A percentile compares a stretch with the other conserved stretches of the same genome.
These are phyloP conservation scores for Atlantisia rogersi DNA, from an alignment of 2,113 vertebrate species.

Conservation along the genomic window DNA sequence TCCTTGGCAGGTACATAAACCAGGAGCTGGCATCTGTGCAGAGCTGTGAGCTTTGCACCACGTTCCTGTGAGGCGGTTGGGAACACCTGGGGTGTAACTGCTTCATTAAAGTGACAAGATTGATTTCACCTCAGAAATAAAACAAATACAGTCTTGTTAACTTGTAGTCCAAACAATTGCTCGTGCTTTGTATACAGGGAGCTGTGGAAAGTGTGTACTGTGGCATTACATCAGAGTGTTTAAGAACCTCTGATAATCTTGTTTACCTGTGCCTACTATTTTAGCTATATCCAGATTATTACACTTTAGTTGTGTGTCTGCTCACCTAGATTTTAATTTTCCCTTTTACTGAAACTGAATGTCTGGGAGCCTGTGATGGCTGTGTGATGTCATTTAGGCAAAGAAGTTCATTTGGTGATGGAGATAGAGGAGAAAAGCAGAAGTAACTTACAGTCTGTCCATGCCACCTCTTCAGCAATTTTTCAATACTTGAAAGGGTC, in stretches of 20 bases:
- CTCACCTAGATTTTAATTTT: not conserved
- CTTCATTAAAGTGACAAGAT: not conserved
- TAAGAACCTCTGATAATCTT: not conserved
- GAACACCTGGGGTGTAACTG: not conserved
- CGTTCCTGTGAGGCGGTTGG: not conserved
- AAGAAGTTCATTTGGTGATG: not conserved
- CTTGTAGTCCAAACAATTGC: not conserved
- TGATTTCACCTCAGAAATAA: not conserved
- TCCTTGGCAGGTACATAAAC: not conserved
- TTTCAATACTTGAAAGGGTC: not conserved
- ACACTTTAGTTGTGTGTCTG: not conserved
- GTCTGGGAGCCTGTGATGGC: not conserved
- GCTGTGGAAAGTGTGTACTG: not conserved
- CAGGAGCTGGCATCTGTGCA: not conserved
- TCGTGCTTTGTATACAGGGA: not conserved
- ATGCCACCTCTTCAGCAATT: not conserved
- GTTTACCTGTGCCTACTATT: not conserved
- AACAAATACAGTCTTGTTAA: not conserved
- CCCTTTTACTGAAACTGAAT: not conserved
- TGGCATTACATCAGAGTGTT: not conserved
- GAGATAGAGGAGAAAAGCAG: not conserved
- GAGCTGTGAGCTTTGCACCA: not conserved
- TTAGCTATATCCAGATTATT: not conserved
- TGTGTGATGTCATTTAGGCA: not conserved
- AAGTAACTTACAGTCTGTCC: not conserved